Evolutionary conservation across 2,888 invertebrate species (phyloP).

Genomic region (Nymphalis polychloros): DNA sequence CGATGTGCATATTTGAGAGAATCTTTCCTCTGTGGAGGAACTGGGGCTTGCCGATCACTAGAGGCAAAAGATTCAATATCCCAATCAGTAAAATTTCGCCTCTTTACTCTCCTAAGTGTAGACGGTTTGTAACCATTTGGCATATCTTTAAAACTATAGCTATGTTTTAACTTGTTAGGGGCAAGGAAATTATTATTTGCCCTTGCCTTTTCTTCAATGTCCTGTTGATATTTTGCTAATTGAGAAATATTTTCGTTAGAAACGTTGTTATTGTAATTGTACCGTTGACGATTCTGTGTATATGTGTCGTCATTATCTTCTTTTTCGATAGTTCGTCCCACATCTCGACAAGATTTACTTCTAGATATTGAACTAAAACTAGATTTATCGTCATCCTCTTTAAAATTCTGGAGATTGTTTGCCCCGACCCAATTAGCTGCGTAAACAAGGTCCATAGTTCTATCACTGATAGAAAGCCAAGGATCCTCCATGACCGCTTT

Average conservation of each 20-base stretch:
- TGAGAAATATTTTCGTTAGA: constrained; percentile 75
- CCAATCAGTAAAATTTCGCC: constrained; percentile 82
- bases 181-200: constrained; percentile 78
- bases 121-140: constrained; percentile 84
- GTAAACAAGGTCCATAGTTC: constrained; percentile 89
- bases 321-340: constrained; percentile 62
- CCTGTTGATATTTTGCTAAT: constrained; percentile 84
- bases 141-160: constrained; percentile 83
- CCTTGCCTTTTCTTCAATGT: constrained; percentile 78
- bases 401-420: constrained; percentile 76
- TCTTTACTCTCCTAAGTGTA: constrained; percentile 79
- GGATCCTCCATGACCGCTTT: constrained; percentile 90
- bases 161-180: constrained; percentile 78
- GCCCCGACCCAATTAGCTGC: constrained; percentile 93
- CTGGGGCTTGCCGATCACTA: constrained; percentile 66
- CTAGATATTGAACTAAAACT: constrained; percentile 77
- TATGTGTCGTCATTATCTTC: constrained; percentile 60
- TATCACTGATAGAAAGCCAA: constrained; percentile 84
- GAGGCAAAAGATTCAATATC: constrained; percentile 73
- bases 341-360: constrained; percentile 77
- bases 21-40: constrained; percentile 74
- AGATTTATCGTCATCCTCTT: constrained; percentile 59
- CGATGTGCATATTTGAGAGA: constrained; percentile 78
- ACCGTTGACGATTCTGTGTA: constrained; percentile 59
- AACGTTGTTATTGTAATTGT: constrained; percentile 59